phyloP scores from a whole-genome alignment of 2,113 vertebrate genomes.

The pig (Sus scrofa) region T2T-Sscrofa CM000827.6:108626501-108627000 shows the following conservation, averaged over 20 bases:
- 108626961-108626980: accelerated
- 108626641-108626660: constrained; percentile 88
- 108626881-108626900: constrained; percentile 78
- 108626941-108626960: accelerated
- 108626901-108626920: accelerated
- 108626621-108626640: constrained; percentile 88
- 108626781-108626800: constrained; percentile 99
- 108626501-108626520: constrained; percentile 84
- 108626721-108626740: constrained; percentile 90
- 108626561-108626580: constrained; percentile 88
- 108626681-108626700: constrained; percentile 82
- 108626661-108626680: constrained; percentile 89
- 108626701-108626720: constrained; percentile 83
- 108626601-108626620: constrained; percentile 90
- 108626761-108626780: constrained; percentile 99
- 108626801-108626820: constrained; percentile 99
- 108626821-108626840: constrained; percentile 99
- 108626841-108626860: constrained; percentile 99
- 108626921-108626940: accelerated
- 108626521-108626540: constrained; percentile 87
- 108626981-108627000: accelerated
- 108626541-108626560: constrained; percentile 81
- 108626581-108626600: constrained; percentile 91
- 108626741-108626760: constrained; percentile 98
- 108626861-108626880: constrained; percentile 91